Percentiles rank a stretch among this genome's conserved stretches.
phyloP scores from a whole-genome alignment of 1,140 invertebrate species.

The Triops longicaudatus region DNA sequence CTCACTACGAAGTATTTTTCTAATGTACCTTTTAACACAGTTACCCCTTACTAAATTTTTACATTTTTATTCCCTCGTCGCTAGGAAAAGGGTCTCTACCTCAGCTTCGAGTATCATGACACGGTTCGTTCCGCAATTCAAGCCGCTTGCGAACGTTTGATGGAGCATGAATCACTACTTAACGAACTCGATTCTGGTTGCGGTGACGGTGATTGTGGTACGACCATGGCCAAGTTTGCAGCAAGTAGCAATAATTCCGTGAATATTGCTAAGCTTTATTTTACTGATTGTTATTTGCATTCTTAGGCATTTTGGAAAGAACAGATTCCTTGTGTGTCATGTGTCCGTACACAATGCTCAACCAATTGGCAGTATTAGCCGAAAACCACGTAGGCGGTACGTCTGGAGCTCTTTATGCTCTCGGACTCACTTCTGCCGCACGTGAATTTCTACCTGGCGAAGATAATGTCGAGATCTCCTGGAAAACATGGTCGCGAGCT shows the following conservation, averaged over 20 bases:
- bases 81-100: slow-evolving; percentile 22
- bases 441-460: slow-evolving; percentile 37
- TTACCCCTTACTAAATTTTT: not conserved
- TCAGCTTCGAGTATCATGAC: slow-evolving; percentile 22
- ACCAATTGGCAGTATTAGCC: slow-evolving; percentile 49
- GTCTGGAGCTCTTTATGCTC: slow-evolving; percentile 59
- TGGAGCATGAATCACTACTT: slow-evolving; percentile 48
- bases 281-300: not conserved
- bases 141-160: slow-evolving; percentile 44
- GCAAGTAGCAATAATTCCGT: slow-evolving; percentile 37
- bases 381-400: slow-evolving; percentile 60
- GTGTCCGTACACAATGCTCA: slow-evolving; percentile 44
- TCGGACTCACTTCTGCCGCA: slow-evolving; percentile 58
- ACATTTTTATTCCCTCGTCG: not conserved
- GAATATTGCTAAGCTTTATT: not conserved
- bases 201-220: slow-evolving; percentile 76
- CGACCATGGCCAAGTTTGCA: slow-evolving; percentile 56
- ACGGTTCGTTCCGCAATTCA: slow-evolving; percentile 28
- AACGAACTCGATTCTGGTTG: slow-evolving; percentile 63
- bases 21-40: slow-evolving; percentile 11
- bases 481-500: slow-evolving; percentile 43
- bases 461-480: slow-evolving; percentile 29
- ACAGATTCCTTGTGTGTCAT: slow-evolving; percentile 34
- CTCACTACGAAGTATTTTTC: slow-evolving; percentile 27
- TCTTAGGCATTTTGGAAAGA: slow-evolving; percentile 28